Evolutionary conservation across 2,797 vertebrate genomes (phyloP).

Genomic region (Sciurus carolinensis): DNA sequence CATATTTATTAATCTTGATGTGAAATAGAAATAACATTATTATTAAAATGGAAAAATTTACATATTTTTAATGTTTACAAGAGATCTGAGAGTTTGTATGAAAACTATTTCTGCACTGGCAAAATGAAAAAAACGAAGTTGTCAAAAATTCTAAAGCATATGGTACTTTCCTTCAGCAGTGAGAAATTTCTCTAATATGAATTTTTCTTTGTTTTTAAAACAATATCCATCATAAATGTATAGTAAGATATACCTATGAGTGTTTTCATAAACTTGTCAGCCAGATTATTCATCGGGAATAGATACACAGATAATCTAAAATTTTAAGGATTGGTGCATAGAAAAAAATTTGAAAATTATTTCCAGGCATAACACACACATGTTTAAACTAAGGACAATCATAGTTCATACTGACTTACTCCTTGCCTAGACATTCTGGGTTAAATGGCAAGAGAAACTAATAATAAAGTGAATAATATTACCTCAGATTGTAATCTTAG

Average conservation of each 20-base stretch:
- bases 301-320: neutral
- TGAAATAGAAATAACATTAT: constrained; percentile 9
- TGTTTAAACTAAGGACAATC: neutral
- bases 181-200: neutral
- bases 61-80: constrained; percentile 13
- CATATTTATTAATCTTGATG: constrained; percentile 26
- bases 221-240: neutral
- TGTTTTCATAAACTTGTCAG: neutral
- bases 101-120: neutral
- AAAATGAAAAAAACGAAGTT: neutral
- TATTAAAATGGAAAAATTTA: constrained; percentile 46
- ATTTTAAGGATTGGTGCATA: neutral
- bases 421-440: neutral
- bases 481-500: neutral
- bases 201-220: neutral
- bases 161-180: neutral
- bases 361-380: neutral
- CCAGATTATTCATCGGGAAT: neutral
- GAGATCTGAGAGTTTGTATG: neutral
- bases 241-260: neutral
- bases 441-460: constrained; percentile 14
- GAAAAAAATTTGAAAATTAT: neutral
- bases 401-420: neutral
- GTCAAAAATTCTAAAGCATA: neutral
- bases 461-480: neutral